Evolutionary conservation across 2,888 invertebrate genomes (phyloP), one percentile per base, ranked within the genome.

Genomic region (Hartigia nigra): DNA sequence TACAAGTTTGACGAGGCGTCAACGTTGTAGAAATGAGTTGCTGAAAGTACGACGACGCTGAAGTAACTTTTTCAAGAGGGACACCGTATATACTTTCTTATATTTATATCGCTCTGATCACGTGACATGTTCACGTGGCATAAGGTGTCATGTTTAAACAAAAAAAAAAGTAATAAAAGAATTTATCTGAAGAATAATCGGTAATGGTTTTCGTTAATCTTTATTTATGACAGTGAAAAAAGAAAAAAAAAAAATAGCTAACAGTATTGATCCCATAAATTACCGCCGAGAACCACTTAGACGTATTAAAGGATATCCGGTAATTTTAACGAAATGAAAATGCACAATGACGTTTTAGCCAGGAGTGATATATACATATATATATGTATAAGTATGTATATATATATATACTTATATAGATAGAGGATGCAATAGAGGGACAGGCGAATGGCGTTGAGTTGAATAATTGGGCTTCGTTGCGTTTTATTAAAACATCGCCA

Each of bases 401-500:
- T 39, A 39, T 39, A 39, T 14, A 4, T 39, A 14, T 23, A 55
- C 55, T 55, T 55, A 55, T 55, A 55, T 23, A 1, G 55, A 55
- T 55, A 9, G 23, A 23, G 23, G 55, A 55, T 55, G 55, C 55
- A 14, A 14, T 23, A 55, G 23, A 55, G 55, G 23, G 55, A 55
- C 55, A 55, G 55, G 9, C 72, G 36, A 77, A 78, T 75, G 80
- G 79, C 80, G 77, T 82, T 78, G 74, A 84, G 83, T 85, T 82
- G 86, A 85, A 86, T 86, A 86, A 86, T 86, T 86, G 85, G 82
- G 79, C 78, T 77, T 81, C 81, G 83, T 81, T 78, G 79, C 72
- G 80, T 86, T 86, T 86, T 86, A 86, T 86, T 85, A 85, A 86
- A 86, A 84, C 86, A 86, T 84, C 80, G 81, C 81, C 80, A 78